These are phyloP conservation scores for Chinchilla lanigera DNA, from an alignment of 2,113 vertebrate species.

Conservation along the genomic window DNA sequence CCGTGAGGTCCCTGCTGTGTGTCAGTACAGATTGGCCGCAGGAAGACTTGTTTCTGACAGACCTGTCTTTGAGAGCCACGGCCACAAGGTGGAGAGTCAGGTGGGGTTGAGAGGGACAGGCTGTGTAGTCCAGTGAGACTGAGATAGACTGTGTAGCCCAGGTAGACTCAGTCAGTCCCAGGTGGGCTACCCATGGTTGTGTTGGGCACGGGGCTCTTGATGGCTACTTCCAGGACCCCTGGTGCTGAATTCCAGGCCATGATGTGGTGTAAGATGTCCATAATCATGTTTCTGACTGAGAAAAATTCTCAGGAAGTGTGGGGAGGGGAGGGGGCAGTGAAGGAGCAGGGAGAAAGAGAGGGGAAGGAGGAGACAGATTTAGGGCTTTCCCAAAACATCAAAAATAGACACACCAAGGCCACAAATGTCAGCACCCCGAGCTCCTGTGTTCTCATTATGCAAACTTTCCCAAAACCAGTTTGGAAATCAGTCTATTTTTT, in stretches of 20 bases:
- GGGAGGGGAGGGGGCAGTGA: too few relatives aligned
- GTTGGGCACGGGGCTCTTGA: accelerated
- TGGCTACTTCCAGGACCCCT: neutral
- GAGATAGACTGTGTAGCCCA: neutral
- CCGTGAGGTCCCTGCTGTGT: neutral
- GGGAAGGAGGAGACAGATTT: too few relatives aligned
- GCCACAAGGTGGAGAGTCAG: too few relatives aligned
- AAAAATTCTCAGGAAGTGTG: neutral
- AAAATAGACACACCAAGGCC: accelerated
- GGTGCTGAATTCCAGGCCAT: neutral
- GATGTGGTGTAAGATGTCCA: accelerated
- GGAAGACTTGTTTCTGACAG: accelerated
- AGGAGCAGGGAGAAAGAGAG: neutral
- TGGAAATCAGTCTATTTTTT: neutral
- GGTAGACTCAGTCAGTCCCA: neutral
- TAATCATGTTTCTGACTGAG: neutral
- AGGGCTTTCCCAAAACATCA: neutral
- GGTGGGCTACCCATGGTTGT: too few relatives aligned
- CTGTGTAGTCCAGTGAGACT: neutral
- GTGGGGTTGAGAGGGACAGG: neutral
- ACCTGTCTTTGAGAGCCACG: neutral
- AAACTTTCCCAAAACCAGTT: neutral
- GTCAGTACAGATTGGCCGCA: neutral
- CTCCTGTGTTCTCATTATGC: accelerated
- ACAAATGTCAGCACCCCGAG: accelerated